phyloP scores from a whole-genome alignment of 1,140 invertebrate genomes.

The Trissolcus basalis region DNA sequence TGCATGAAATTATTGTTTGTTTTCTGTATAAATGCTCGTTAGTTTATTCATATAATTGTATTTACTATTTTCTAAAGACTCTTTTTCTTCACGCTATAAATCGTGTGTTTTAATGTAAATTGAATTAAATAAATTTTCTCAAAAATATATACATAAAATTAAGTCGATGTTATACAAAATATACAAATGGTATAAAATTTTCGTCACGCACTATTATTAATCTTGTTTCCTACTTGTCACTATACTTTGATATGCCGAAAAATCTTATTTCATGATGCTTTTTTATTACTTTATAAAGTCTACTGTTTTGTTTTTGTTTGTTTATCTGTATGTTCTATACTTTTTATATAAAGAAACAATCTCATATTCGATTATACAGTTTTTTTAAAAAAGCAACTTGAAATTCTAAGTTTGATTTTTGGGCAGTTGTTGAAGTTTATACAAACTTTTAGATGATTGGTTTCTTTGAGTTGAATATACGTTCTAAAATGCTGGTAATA shows the following conservation, averaged over 20 bases:
- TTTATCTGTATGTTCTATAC: no score
- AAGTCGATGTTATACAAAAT: constrained; percentile 23
- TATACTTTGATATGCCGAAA: not conserved
- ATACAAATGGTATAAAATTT: constrained; percentile 29
- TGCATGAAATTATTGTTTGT: no score
- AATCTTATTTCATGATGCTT: no score
- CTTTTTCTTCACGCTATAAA: constrained; percentile 19
- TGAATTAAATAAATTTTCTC: constrained; percentile 8
- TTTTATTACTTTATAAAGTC: no score
- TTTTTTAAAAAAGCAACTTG: not conserved
- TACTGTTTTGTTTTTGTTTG: no score
- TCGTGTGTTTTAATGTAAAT: not conserved
- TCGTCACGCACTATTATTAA: not conserved
- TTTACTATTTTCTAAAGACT: constrained; percentile 4
- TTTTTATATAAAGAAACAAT: no score
- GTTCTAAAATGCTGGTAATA: not conserved
- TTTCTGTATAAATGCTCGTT: no score
- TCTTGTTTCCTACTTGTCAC: constrained; percentile 2
- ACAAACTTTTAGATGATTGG: no score
- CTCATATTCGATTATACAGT: no score
- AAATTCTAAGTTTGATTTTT: not conserved
- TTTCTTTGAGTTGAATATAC: not conserved
- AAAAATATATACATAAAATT: constrained; percentile 35
- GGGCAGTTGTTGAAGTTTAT: no score
- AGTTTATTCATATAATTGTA: not conserved